Conservation (phyloP, 2,797 vertebrate genomes). For the Xiphophorus birchmanni region DNA sequence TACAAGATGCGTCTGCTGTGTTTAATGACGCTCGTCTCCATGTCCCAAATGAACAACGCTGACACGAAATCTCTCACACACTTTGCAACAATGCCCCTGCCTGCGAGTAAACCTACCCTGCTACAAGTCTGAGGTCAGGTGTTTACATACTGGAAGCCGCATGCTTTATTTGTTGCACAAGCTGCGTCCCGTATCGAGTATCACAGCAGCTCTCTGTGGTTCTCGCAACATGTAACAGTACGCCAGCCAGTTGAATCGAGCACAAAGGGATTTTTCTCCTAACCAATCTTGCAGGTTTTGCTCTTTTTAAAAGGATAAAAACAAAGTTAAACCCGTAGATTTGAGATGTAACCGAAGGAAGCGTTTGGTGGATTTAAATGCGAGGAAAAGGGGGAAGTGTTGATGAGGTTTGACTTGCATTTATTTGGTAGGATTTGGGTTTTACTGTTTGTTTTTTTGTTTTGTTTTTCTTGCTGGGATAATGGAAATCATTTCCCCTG, state of each 20-base stretch:
- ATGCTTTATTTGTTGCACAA: slow-evolving; percentile 18
- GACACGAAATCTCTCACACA: slow-evolving; percentile 5
- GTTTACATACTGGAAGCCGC: slow-evolving; percentile 31
- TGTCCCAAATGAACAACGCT: slow-evolving; percentile 8
- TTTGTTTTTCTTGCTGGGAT: background rate
- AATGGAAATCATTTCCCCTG: background rate
- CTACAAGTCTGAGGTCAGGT: slow-evolving; percentile 34
- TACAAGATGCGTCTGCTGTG: slow-evolving; percentile 21
- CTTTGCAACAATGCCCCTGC: slow-evolving; percentile 4
- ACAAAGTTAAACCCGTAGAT: slow-evolving; percentile 31
- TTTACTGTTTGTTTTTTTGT: background rate
- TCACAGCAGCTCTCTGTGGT: slow-evolving; percentile 5
- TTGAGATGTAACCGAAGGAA: background rate
- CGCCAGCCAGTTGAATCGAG: slow-evolving; percentile 37
- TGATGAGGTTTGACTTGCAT: background rate
- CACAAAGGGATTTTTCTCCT: slow-evolving; percentile 33
- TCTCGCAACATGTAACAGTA: slow-evolving; percentile 33
- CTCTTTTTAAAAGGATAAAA: slow-evolving; percentile 14
- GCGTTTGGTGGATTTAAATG: background rate
- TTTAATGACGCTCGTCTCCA: slow-evolving; percentile 7
- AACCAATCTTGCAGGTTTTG: slow-evolving; percentile 29
- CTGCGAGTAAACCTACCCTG: slow-evolving; percentile 18
- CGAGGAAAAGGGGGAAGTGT: background rate
- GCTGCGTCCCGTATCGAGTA: slow-evolving; percentile 16
- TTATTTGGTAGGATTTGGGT: background rate